Conservation (phyloP, 2,888 invertebrate species). For the Campaea margaritaria region DNA sequence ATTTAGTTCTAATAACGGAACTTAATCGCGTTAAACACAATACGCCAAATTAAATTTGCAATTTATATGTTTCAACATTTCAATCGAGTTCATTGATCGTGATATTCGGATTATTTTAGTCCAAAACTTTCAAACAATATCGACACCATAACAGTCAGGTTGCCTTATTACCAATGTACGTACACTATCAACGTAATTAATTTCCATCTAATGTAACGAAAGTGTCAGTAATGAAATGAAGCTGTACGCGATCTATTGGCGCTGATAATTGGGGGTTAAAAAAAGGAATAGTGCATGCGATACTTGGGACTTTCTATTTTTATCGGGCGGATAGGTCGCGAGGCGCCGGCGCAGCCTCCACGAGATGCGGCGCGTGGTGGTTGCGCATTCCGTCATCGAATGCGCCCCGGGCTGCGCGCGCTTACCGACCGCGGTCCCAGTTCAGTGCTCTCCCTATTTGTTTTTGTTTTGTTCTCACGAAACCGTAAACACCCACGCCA, state of each 20-base stretch:
- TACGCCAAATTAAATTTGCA: no score
- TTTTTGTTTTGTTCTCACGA: slow-evolving; percentile 52
- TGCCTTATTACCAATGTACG: slow-evolving; percentile 40
- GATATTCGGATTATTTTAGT: background rate
- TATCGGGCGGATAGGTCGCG: slow-evolving; percentile 78
- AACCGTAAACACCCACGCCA: slow-evolving; percentile 31
- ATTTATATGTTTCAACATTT: no score
- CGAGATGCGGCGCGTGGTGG: slow-evolving; percentile 61
- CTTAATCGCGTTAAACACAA: no score
- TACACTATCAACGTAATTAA: slow-evolving; percentile 37
- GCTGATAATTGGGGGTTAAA: slow-evolving; percentile 77
- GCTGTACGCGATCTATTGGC: slow-evolving; percentile 63
- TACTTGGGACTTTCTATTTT: slow-evolving; percentile 83
- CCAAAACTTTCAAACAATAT: slow-evolving; percentile 8
- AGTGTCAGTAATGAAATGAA: slow-evolving; percentile 65
- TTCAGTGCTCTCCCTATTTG: slow-evolving; percentile 57
- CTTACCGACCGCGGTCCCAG: slow-evolving; percentile 50
- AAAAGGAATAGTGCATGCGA: slow-evolving; percentile 73
- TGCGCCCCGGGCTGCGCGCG: slow-evolving; percentile 79
- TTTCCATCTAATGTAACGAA: slow-evolving; percentile 54
- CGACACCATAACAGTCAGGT: slow-evolving; percentile 34
- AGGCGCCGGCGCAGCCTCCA: slow-evolving; percentile 71
- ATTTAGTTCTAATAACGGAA: no score
- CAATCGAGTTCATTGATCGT: no score
- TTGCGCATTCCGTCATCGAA: slow-evolving; percentile 78